Evolutionary conservation across 1,140 invertebrate genomes (phyloP).

Genomic region (Neuroterus valhalla): DNA sequence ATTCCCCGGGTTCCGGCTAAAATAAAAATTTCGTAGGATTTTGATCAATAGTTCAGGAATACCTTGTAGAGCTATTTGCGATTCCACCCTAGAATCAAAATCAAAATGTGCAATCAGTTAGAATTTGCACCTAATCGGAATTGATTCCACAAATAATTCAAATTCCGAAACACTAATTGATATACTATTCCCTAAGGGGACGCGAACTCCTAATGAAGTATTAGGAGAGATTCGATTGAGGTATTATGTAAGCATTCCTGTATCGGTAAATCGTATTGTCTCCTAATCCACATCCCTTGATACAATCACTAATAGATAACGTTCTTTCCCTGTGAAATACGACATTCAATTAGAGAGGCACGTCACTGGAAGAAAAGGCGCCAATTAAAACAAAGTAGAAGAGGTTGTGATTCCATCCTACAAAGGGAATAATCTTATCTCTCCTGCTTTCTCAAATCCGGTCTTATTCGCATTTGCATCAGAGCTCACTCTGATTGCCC

Average conservation of each 20-base stretch:
- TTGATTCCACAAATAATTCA: background rate
- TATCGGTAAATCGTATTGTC: constrained; percentile 27
- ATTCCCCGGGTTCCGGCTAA: too few relatives aligned
- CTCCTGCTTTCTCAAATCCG: background rate
- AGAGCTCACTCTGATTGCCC: background rate
- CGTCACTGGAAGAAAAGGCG: background rate
- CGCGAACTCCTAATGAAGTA: background rate
- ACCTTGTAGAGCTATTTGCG: background rate
- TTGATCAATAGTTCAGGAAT: too few relatives aligned
- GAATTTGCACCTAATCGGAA: background rate
- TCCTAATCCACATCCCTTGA: constrained; percentile 17
- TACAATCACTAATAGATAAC: constrained; percentile 21
- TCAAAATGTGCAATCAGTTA: background rate
- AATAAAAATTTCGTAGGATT: too few relatives aligned
- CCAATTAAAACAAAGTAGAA: constrained; percentile 18
- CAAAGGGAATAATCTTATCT: constrained; percentile 6
- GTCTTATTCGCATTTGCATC: background rate
- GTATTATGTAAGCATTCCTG: constrained; percentile 21
- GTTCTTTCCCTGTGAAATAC: constrained; percentile 1
- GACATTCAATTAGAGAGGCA: constrained; percentile 25
- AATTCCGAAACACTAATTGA: constrained; percentile 7
- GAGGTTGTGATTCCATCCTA: background rate
- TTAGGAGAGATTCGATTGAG: constrained; percentile 5
- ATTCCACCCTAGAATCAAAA: background rate
- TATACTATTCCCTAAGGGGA: background rate